These are phyloP conservation scores for Acropora tenuis DNA, from an alignment of 64 coral and sea anemone species.

Conservation along the genomic window DNA sequence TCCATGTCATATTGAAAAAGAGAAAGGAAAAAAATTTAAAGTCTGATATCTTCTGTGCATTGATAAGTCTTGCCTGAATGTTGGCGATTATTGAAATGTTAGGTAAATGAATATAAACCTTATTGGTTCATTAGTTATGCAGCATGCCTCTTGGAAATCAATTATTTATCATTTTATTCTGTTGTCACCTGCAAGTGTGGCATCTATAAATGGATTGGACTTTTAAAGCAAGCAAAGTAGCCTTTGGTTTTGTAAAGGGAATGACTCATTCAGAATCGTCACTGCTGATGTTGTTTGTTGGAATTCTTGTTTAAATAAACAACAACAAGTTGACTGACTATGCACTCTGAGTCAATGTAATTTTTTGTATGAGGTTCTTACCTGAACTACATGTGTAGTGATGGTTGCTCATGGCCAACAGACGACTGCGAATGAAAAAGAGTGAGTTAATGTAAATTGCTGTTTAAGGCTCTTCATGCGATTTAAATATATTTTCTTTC, in stretches of 20 bases:
- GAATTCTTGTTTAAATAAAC: not conserved
- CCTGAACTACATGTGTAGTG: not conserved
- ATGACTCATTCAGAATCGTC: not conserved
- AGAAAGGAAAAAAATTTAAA: too few relatives aligned
- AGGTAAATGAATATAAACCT: not conserved
- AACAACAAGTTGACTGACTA: not conserved
- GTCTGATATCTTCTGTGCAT: too few relatives aligned
- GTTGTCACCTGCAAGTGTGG: conserved; percentile 22
- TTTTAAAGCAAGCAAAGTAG: not conserved
- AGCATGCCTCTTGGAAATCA: not conserved
- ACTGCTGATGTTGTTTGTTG: not conserved
- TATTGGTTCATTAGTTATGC: not conserved
- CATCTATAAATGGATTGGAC: conserved; percentile 5
- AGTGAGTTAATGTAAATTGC: conserved; percentile 16
- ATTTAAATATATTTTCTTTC: too few relatives aligned
- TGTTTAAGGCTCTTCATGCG: not conserved
- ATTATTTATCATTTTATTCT: conserved; percentile 30
- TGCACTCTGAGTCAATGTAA: not conserved
- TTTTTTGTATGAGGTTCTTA: not conserved
- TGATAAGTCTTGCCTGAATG: too few relatives aligned
- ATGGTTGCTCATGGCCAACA: conserved; percentile 36
- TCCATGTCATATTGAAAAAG: too few relatives aligned
- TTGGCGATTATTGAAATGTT: not conserved
- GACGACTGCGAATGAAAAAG: not conserved
- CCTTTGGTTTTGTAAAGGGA: not conserved